Conservation (phyloP, 1,140 invertebrate genomes). For the Drosophila sturtevanti region DNA sequence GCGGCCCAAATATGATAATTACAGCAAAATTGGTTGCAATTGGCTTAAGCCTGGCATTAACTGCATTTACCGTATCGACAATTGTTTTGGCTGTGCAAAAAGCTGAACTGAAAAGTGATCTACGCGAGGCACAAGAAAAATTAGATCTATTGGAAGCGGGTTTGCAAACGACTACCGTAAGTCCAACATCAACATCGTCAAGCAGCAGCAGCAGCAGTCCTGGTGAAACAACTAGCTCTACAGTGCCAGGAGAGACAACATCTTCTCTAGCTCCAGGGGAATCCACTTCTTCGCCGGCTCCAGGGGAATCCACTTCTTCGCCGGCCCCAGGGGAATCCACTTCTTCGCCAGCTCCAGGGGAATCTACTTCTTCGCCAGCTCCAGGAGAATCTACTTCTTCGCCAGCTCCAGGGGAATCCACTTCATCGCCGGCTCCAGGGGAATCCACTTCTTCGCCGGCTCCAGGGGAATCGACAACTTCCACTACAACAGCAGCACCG, state of each 20-base stretch:
- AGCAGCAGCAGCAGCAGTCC: not conserved
- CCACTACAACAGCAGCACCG: conserved; percentile 35
- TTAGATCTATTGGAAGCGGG: conserved; percentile 58
- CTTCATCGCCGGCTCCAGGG: not conserved
- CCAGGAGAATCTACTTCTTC: conserved; percentile 12
- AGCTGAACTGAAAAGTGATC: conserved; percentile 45
- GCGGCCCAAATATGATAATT: conserved; percentile 57
- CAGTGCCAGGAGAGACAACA: too few species aligned
- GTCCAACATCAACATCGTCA: conserved; percentile 30
- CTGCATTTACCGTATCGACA: conserved; percentile 83
- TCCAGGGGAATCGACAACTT: conserved; percentile 9
- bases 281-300: not conserved
- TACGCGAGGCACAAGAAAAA: conserved; percentile 66
- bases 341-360: not conserved
- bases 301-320: not conserved
- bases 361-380: conserved; percentile 1
- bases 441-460: not conserved
- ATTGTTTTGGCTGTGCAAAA: conserved; percentile 82
- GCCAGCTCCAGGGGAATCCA: conserved; percentile 1
- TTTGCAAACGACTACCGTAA: conserved; percentile 23
- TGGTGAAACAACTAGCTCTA: not conserved
- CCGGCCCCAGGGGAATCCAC: not conserved
- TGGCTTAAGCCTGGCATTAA: conserved; percentile 63
- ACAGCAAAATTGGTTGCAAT: conserved; percentile 74
- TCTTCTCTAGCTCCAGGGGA: conserved; percentile 13